phyloP scores from a whole-genome alignment of 2,113 vertebrate species.

The Leucosticte australis region DNA sequence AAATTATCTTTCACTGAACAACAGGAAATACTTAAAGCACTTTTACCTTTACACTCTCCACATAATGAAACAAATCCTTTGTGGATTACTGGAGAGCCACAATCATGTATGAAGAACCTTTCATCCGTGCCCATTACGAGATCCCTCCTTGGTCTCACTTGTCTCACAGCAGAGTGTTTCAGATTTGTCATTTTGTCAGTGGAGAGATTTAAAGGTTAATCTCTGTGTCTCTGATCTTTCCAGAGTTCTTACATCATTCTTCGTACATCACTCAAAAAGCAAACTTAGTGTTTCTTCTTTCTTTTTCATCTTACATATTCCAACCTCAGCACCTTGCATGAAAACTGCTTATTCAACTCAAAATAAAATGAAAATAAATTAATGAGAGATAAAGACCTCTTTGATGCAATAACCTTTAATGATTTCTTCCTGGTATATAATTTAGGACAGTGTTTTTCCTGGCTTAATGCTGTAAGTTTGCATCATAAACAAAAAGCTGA shows the following conservation, averaged over 20 bases:
- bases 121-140: background rate
- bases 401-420: constrained; percentile 66
- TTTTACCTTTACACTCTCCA: background rate
- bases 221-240: constrained; percentile 42
- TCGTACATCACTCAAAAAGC: constrained; percentile 4
- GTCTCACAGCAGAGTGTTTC: background rate
- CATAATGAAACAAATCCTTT: background rate
- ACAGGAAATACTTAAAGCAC: background rate
- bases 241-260: constrained; percentile 30
- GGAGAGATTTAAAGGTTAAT: constrained; percentile 2
- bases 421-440: constrained; percentile 62
- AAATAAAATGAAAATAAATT: constrained; percentile 65
- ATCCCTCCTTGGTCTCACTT: background rate
- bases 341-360: constrained; percentile 56
- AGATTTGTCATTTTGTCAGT: background rate
- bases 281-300: background rate
- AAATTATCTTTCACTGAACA: background rate
- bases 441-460: constrained; percentile 65
- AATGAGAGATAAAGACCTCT: constrained; percentile 55
- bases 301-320: constrained; percentile 42
- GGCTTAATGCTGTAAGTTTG: constrained; percentile 56
- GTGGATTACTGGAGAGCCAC: background rate
- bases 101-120: background rate
- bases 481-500: constrained; percentile 59
- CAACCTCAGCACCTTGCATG: constrained; percentile 28